Conservation (phyloP, 2,113 vertebrate genomes). For the Brienomyrus brachyistius region DNA sequence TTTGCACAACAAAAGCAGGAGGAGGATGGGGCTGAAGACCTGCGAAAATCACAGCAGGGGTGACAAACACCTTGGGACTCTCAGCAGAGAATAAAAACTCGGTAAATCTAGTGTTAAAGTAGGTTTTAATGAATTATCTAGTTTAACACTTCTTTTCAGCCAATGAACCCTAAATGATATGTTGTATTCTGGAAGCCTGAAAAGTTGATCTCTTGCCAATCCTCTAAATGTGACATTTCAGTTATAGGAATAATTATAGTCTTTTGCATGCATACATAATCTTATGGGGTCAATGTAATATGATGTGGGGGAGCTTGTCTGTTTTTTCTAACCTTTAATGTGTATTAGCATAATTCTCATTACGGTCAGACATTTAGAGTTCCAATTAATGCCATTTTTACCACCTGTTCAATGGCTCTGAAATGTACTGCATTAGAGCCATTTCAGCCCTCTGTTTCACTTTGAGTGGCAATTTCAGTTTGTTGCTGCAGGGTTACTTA, state of each 20-base stretch:
- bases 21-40: too few species aligned
- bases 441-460: not conserved
- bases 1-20: too few species aligned
- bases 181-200: not conserved
- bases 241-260: not conserved
- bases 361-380: not conserved
- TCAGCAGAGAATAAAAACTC: too few species aligned
- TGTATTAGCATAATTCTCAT: not conserved
- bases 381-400: not conserved
- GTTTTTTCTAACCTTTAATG: not conserved
- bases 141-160: not conserved
- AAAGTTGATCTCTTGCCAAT: not conserved
- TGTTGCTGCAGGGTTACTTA: conserved; percentile 11
- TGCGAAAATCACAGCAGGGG: too few species aligned
- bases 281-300: not conserved
- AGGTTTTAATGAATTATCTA: not conserved
- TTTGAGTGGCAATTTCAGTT: conserved; percentile 8
- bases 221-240: not conserved
- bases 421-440: not conserved
- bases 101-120: too few species aligned
- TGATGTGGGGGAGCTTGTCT: not conserved
- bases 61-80: too few species aligned
- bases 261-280: not conserved
- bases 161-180: not conserved
- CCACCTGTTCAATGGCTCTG: too few species aligned